phyloP scores from a whole-genome alignment of 2,113 vertebrate species.

The Athene noctua region DNA sequence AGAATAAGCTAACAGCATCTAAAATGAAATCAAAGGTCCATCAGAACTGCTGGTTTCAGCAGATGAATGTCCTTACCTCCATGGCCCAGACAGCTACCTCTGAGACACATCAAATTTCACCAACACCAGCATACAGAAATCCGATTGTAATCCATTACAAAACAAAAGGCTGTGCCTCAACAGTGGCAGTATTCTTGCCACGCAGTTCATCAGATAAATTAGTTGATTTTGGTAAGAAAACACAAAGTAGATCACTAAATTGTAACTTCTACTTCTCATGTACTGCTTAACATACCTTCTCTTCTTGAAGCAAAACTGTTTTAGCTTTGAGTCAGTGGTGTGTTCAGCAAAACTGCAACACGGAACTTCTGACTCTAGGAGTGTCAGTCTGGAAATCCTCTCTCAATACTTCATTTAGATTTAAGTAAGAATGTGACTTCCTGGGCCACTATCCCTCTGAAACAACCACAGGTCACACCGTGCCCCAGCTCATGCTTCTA shows the following conservation, averaged over 20 bases:
- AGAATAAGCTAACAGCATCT: not conserved
- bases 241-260: not conserved
- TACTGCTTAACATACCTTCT: not conserved
- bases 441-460: no score
- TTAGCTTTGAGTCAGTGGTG: not conserved
- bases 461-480: not conserved
- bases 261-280: not conserved
- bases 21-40: constrained; percentile 3
- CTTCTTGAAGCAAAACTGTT: not conserved
- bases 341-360: not conserved
- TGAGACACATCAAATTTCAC: not conserved
- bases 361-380: not conserved
- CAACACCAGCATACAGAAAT: not conserved
- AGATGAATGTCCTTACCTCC: not conserved
- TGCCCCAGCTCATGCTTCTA: not conserved
- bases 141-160: not conserved
- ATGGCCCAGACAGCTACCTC: not conserved
- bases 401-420: not conserved
- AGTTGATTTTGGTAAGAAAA: not conserved
- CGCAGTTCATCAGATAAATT: not conserved
- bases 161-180: not conserved
- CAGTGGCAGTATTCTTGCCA: not conserved
- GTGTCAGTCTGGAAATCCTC: not conserved
- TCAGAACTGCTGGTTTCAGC: not conserved
- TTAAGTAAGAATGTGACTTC: not conserved